Evolutionary conservation across 2,797 vertebrate species (phyloP).

Genomic region (Chaenodraco wilsoni): DNA sequence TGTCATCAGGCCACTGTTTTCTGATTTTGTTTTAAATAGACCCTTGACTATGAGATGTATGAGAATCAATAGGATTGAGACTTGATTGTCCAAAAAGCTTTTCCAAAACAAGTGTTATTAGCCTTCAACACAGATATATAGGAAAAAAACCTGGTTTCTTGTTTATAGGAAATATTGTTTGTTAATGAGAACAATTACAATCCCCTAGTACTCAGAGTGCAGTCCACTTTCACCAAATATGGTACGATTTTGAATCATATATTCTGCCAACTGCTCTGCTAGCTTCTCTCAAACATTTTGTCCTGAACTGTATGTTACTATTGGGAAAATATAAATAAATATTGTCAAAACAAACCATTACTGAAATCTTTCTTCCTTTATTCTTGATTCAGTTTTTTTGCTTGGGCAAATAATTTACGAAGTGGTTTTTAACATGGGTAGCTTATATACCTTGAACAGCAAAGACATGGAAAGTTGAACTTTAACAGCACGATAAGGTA

Average conservation of each 20-base stretch:
- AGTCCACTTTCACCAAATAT: slow-evolving; percentile 51
- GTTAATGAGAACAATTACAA: slow-evolving; percentile 48
- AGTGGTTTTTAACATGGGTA: neutral
- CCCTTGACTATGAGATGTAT: slow-evolving; percentile 59
- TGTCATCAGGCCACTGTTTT: slow-evolving; percentile 26
- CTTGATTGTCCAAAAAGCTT: slow-evolving; percentile 37
- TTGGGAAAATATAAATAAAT: slow-evolving; percentile 84
- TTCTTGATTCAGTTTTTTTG: neutral
- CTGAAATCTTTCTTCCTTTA: neutral
- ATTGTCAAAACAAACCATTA: slow-evolving; percentile 71
- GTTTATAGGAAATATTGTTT: slow-evolving; percentile 47
- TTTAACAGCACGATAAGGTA: slow-evolving; percentile 18
- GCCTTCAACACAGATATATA: slow-evolving; percentile 42
- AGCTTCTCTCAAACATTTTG: slow-evolving; percentile 74
- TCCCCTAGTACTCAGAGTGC: slow-evolving; percentile 42
- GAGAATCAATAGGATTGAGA: slow-evolving; percentile 15
- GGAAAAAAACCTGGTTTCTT: slow-evolving; percentile 46
- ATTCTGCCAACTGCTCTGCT: slow-evolving; percentile 68
- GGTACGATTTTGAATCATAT: slow-evolving; percentile 62
- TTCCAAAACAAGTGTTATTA: slow-evolving; percentile 42
- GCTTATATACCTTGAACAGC: slow-evolving; percentile 22
- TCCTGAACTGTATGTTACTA: slow-evolving; percentile 80
- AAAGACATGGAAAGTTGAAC: slow-evolving; percentile 25
- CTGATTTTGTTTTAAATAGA: slow-evolving; percentile 29
- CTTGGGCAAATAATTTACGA: neutral